Evolutionary conservation across 1,140 invertebrate genomes (phyloP).

Genomic region (Sminthurides bifidus): DNA sequence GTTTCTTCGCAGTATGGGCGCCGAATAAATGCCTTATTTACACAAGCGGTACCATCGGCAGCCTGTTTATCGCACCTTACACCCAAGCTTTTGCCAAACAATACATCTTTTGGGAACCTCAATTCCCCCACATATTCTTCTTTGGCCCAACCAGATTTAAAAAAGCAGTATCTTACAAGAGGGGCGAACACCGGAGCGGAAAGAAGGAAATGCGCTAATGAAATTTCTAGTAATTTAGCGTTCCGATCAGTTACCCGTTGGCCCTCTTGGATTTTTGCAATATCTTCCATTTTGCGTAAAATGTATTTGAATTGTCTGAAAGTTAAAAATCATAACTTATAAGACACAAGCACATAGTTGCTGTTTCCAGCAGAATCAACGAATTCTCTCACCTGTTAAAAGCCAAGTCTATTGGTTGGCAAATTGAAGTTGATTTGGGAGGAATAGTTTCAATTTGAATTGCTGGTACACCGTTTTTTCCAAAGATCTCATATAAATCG

Average conservation of each 20-base stretch:
- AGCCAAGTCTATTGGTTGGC: slow-evolving; percentile 1
- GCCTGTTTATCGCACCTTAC: too few species aligned
- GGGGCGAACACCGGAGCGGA: background rate
- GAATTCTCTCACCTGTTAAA: too few species aligned
- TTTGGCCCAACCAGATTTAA: too few species aligned
- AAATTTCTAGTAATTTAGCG: background rate
- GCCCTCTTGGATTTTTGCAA: background rate
- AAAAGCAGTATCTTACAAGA: background rate
- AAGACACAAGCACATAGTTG: too few species aligned
- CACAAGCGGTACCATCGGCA: too few species aligned
- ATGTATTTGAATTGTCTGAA: slow-evolving; percentile 15
- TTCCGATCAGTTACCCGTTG: slow-evolving; percentile 1
- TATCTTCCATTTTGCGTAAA: background rate
- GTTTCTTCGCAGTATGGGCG: too few species aligned
- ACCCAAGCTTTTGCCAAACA: too few species aligned
- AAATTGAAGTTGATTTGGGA: slow-evolving; percentile 5
- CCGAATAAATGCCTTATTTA: too few species aligned
- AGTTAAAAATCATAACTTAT: too few species aligned
- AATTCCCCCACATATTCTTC: too few species aligned
- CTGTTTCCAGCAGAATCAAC: too few species aligned
- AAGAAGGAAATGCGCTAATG: background rate
- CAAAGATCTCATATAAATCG: background rate
- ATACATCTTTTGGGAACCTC: too few species aligned
- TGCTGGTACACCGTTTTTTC: background rate
- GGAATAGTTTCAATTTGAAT: slow-evolving; percentile 2